Evolutionary conservation across 2,797 vertebrate genomes (phyloP).

Genomic region (Myotis findleyi): DNA sequence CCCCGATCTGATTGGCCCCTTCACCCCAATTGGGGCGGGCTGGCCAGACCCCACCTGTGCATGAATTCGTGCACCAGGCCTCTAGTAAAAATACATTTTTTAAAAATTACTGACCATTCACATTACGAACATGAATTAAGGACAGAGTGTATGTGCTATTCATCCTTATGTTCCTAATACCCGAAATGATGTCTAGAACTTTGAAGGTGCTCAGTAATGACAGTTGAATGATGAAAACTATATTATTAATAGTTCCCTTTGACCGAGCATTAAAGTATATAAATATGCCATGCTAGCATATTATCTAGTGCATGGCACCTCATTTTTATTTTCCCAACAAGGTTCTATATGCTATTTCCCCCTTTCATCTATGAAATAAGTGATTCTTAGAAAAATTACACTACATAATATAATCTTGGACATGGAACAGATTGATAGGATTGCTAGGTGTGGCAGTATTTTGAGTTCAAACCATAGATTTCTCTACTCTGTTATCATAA

Average conservation of each 20-base stretch:
- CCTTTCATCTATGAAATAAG: background rate
- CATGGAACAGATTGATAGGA: background rate
- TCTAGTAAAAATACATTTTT: no score
- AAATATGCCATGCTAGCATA: background rate
- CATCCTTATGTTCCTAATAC: background rate
- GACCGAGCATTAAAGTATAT: background rate
- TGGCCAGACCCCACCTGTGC: no score
- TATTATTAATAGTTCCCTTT: background rate
- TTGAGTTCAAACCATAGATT: background rate
- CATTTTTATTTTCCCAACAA: background rate
- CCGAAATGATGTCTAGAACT: background rate
- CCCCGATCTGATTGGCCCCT: no score
- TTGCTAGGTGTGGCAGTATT: background rate
- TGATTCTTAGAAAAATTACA: background rate
- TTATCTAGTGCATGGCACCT: background rate
- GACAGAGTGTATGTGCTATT: background rate
- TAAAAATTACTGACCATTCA: background rate
- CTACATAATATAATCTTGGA: background rate
- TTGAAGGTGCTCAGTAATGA: background rate
- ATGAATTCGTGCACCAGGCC: no score
- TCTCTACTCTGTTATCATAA: background rate
- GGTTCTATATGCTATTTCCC: background rate
- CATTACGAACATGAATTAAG: background rate
- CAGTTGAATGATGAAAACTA: background rate
- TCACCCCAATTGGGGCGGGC: no score